phyloP scores from a whole-genome alignment of 2,113 vertebrate species.

The Microcebus ravelobensis region DNA sequence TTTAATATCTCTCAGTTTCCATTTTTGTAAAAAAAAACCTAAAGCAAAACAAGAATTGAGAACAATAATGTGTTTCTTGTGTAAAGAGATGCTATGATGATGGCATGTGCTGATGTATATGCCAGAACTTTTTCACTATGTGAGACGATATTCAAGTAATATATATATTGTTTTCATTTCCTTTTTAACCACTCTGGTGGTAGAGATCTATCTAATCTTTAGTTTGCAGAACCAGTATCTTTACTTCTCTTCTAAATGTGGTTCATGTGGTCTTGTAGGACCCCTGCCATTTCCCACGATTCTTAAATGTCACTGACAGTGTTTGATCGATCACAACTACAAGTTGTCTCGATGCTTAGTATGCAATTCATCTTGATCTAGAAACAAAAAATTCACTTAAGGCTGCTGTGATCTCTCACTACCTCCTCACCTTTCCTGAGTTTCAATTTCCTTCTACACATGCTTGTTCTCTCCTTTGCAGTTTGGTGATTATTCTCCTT shows the following conservation, averaged over 20 bases:
- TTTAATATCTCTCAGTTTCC: background rate
- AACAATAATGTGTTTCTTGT: background rate
- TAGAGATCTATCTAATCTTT: background rate
- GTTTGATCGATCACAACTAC: background rate
- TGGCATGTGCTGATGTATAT: background rate
- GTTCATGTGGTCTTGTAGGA: background rate
- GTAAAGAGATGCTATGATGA: background rate
- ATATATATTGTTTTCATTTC: background rate
- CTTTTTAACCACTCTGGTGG: background rate
- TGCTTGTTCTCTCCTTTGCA: background rate
- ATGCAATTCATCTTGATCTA: background rate
- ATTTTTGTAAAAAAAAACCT: background rate
- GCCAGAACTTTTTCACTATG: background rate
- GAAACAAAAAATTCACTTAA: background rate
- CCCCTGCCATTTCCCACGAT: background rate
- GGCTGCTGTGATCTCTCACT: background rate
- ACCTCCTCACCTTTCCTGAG: background rate
- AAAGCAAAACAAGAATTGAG: background rate
- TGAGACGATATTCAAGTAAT: background rate
- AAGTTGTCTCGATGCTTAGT: background rate
- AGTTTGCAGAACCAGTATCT: background rate
- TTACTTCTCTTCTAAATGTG: background rate
- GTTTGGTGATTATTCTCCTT: background rate
- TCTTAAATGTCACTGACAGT: background rate
- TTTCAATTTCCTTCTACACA: conserved; percentile 9